phyloP scores from a whole-genome alignment of 2,797 vertebrate species.

The Chloroceryle amazona region DNA sequence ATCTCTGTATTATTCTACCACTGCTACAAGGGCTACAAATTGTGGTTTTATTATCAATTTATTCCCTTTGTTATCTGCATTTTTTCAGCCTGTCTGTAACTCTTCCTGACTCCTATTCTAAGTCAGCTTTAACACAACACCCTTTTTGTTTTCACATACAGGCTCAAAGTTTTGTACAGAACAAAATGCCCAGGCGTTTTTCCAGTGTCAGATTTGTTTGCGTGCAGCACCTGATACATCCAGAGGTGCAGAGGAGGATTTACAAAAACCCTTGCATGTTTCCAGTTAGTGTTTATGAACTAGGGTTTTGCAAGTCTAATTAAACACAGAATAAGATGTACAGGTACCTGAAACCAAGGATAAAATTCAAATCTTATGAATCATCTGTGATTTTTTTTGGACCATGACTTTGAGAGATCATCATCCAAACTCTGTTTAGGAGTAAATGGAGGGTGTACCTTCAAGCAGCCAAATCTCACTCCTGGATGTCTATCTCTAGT shows the following conservation, averaged over 20 bases:
- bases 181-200: not conserved
- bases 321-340: not conserved
- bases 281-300: not conserved
- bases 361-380: not conserved
- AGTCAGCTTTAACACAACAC: not conserved
- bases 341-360: not conserved
- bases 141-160: not conserved
- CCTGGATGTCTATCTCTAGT: not conserved
- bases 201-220: not conserved
- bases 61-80: not conserved
- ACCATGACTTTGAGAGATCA: not conserved
- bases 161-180: not conserved
- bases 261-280: not conserved
- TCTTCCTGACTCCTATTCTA: not conserved
- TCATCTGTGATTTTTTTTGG: conserved; percentile 1
- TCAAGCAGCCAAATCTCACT: not conserved
- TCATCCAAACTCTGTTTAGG: not conserved
- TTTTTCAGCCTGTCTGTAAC: not conserved
- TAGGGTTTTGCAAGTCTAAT: conserved; percentile 20
- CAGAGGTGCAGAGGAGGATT: conserved; percentile 8
- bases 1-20: not conserved
- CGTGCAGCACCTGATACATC: not conserved
- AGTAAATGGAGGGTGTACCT: not conserved
- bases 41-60: not conserved
- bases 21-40: not conserved